Conservation (phyloP, 2,888 invertebrate species). For the Cephus sareptanus region DNA sequence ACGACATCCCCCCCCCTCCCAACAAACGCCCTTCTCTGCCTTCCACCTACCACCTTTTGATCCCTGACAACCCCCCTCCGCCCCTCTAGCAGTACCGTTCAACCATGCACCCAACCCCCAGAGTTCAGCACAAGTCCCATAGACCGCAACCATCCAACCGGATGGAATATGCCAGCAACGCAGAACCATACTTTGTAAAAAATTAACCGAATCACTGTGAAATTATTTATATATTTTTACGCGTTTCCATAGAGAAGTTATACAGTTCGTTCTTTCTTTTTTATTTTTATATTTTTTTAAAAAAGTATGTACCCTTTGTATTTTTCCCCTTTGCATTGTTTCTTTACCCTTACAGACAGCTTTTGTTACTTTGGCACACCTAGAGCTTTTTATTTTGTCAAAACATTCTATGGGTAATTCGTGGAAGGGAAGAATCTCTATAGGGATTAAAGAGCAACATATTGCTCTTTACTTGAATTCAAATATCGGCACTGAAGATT, state of each 20-base stretch:
- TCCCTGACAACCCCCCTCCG: background rate
- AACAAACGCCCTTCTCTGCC: constrained; percentile 38
- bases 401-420: too few relatives aligned
- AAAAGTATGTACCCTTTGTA: background rate
- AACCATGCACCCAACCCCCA: constrained; percentile 8
- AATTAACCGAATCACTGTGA: constrained; percentile 47
- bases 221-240: constrained; percentile 36
- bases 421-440: background rate
- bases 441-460: too few relatives aligned
- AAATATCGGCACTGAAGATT: background rate
- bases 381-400: background rate
- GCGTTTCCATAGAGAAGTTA: background rate
- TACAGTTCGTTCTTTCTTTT: background rate
- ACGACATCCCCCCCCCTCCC: constrained; percentile 44
- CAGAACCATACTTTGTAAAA: constrained; percentile 34
- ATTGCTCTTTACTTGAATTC: background rate
- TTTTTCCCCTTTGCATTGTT: background rate
- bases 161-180: constrained; percentile 35
- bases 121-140: constrained; percentile 21
- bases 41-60: constrained; percentile 17
- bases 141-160: constrained; percentile 40
- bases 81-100: background rate
- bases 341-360: background rate
- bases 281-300: background rate
- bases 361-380: background rate